These are phyloP conservation scores for Podabrus alpinus DNA, from an alignment of 2,888 invertebrate species.

Conservation along the genomic window DNA sequence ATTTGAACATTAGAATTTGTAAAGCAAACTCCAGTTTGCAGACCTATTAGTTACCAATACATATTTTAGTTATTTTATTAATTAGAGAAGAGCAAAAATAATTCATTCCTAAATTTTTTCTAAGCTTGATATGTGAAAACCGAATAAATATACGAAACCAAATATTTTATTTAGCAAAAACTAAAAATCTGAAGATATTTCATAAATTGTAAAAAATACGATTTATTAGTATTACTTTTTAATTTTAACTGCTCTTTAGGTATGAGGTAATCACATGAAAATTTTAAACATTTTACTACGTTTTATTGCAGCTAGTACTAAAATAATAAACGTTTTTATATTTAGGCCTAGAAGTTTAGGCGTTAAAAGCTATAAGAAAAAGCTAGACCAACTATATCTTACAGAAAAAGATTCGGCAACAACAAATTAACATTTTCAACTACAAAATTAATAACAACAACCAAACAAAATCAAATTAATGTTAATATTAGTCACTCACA, in stretches of 20 bases:
- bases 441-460: constrained; percentile 12
- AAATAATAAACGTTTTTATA: not conserved
- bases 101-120: not conserved
- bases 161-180: not conserved
- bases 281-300: not conserved
- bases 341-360: not conserved
- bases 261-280: not conserved
- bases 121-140: not conserved
- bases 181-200: not conserved
- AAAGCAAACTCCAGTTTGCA: not conserved
- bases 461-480: constrained; percentile 13
- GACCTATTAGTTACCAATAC: not conserved
- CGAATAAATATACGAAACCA: not conserved
- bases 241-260: not conserved
- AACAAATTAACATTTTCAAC: not conserved
- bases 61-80: not conserved
- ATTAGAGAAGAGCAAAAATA: not conserved
- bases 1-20: not conserved
- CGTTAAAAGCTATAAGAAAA: not conserved
- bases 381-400: not conserved
- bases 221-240: not conserved
- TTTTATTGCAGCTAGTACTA: constrained; percentile 1
- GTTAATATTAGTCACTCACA: constrained; percentile 6
- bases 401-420: not conserved
- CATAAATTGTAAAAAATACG: not conserved